Evolutionary conservation across 2,797 vertebrate species (phyloP).

Genomic region (Myotis daubentonii): DNA sequence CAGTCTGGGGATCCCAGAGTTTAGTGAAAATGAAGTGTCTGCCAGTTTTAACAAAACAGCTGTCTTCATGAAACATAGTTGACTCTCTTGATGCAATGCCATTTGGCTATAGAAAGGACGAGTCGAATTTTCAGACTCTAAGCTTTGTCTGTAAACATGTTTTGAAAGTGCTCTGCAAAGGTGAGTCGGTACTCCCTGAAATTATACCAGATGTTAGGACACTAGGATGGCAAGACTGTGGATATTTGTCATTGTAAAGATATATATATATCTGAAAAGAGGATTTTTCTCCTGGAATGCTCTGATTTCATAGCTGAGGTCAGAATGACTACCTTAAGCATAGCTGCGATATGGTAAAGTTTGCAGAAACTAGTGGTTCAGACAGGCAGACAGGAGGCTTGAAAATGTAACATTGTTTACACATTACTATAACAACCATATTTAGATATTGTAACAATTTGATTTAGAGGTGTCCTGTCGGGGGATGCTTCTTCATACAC

Average conservation of each 20-base stretch:
- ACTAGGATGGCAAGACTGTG: neutral
- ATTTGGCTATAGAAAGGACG: neutral
- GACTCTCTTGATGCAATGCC: neutral
- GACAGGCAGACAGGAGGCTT: neutral
- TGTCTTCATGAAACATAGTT: neutral
- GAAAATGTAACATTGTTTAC: neutral
- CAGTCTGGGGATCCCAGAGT: neutral
- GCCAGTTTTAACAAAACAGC: neutral
- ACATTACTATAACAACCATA: neutral
- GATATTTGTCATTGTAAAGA: neutral
- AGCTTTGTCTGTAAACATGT: neutral
- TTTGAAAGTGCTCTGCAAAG: neutral
- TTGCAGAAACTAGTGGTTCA: neutral
- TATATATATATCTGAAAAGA: neutral
- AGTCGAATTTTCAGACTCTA: neutral
- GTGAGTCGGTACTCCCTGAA: neutral
- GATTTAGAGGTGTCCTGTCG: neutral
- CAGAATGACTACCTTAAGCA: neutral
- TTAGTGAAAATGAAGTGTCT: conserved; percentile 1
- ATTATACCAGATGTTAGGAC: neutral
- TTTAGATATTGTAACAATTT: neutral
- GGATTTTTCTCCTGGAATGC: neutral
- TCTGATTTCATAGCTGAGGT: neutral
- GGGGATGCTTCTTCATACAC: neutral
- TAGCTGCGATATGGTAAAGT: neutral